Conservation (phyloP, 2,113 vertebrate genomes). For the Megaceryle torquata region DNA sequence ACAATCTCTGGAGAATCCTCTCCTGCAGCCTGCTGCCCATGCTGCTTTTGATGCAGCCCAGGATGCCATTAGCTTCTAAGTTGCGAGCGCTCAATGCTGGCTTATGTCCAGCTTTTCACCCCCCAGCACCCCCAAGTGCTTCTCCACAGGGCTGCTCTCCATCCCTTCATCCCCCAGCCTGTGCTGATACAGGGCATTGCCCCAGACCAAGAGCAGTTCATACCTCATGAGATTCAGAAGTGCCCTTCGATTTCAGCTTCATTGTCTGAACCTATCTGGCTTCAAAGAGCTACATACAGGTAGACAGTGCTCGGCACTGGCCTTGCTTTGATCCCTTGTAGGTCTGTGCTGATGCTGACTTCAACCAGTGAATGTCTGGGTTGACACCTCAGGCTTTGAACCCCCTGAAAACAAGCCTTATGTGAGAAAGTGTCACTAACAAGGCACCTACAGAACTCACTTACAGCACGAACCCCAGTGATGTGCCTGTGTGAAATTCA, state of each 20-base stretch:
- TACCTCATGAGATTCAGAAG: neutral
- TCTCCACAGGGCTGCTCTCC: too few relatives aligned
- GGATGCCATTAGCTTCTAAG: too few relatives aligned
- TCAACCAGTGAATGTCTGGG: neutral
- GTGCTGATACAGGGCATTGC: too few relatives aligned
- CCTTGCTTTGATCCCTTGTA: neutral
- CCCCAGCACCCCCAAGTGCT: too few relatives aligned
- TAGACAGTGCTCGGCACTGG: neutral
- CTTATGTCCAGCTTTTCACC: too few relatives aligned
- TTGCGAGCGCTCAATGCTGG: too few relatives aligned
- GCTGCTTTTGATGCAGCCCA: too few relatives aligned
- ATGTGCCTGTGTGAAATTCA: neutral
- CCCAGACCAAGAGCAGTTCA: too few relatives aligned
- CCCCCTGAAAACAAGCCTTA: neutral
- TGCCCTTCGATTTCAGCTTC: neutral
- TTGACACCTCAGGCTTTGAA: neutral
- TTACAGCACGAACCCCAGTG: neutral
- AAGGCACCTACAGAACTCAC: accelerated
- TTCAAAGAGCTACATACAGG: neutral
- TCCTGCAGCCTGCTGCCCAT: too few relatives aligned
- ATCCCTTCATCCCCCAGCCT: too few relatives aligned
- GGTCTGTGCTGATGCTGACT: neutral
- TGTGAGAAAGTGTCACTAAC: accelerated
- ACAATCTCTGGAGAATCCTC: too few relatives aligned
- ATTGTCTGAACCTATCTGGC: neutral